Base-by-base conservation (phyloP, 2,888 invertebrate genomes). In the Omphaloscelis lunosa region DNA sequence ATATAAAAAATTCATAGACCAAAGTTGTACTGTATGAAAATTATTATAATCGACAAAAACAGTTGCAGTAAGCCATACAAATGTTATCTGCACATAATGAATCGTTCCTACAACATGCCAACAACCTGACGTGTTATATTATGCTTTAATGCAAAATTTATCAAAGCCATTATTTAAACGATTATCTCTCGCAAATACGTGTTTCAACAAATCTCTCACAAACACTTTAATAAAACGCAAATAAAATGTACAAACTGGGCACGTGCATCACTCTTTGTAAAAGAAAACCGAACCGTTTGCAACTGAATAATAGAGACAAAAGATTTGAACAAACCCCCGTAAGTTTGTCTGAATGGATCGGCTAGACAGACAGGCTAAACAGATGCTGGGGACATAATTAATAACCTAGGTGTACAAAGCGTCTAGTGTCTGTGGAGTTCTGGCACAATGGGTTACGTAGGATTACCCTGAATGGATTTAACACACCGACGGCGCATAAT, bases 391-490 rank as follows among this genome's bases (percentile, higher is more conserved):
- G 83, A 89, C 86, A 85, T 88, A 89, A 90, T 90, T 90, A 90
- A 90, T 90, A 88, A 89, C 86, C 84, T 85, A 88, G 89, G 88
- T 89, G 83, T 80, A 89, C 88, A 90, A 90, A 90, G 88, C 85
- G 86, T 77, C 83, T 79, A 70, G 87, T 82, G 89, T 79, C 86
- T 89, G 87, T 56, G 66, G 76, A 83, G 77, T 72, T 76, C 66
- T 75, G 72, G 88, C 80, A 90, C 90, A 90, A 90, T 90, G 84
- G 89, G 80, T 76, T 72, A 80, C 78, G 78, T 72, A 75, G 87
- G 83, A 90, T 86, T 86, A 83, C 82, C 73, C 41, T 79, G 85
- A 87, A 88, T 90, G 85, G 88, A 86, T 85, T 72, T 67, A 80
- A 77, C 85, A 78, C 77, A 75, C 70, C 79, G 73, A 61, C 70